Conservation (phyloP, 2,888 invertebrate species). For the Myopa testacea region DNA sequence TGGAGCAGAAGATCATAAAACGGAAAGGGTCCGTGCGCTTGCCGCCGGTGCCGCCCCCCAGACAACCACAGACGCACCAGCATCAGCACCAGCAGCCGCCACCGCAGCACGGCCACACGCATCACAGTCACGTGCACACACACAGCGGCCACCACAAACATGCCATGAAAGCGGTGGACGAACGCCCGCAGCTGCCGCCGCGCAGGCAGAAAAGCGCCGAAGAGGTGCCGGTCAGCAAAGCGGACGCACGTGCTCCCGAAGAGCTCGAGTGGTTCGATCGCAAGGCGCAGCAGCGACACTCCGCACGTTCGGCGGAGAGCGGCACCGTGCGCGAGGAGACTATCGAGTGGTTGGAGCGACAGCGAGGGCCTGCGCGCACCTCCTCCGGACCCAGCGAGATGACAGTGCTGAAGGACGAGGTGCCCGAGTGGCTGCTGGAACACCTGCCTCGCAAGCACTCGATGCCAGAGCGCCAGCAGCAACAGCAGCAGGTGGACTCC, state of each 20-base stretch:
- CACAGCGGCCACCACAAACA: slow-evolving; percentile 48
- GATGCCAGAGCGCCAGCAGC: slow-evolving; percentile 56
- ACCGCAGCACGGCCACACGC: slow-evolving; percentile 39
- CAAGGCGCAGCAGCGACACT: slow-evolving; percentile 66
- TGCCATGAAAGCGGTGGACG: slow-evolving; percentile 50
- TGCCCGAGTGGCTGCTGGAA: slow-evolving; percentile 66
- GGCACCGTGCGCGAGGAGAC: slow-evolving; percentile 66
- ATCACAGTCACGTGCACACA: slow-evolving; percentile 44
- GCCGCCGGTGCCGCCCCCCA: slow-evolving; percentile 51
- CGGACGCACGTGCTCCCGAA: slow-evolving; percentile 54
- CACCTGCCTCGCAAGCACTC: slow-evolving; percentile 64
- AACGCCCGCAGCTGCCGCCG: slow-evolving; percentile 54
- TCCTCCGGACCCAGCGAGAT: slow-evolving; percentile 68
- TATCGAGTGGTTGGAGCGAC: slow-evolving; percentile 65
- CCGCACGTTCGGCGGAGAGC: slow-evolving; percentile 67
- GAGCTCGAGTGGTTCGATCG: slow-evolving; percentile 68
- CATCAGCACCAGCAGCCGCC: slow-evolving; percentile 36
- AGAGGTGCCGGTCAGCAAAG: slow-evolving; percentile 52
- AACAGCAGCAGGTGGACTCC: slow-evolving; percentile 49
- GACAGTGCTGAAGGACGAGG: slow-evolving; percentile 66
- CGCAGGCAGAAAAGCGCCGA: slow-evolving; percentile 57
- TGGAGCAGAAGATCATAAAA: slow-evolving; percentile 65
- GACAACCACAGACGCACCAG: slow-evolving; percentile 43
- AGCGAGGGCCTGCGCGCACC: slow-evolving; percentile 63
- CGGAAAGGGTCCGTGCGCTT: slow-evolving; percentile 61